A percentile compares a stretch with the other conserved stretches of the same genome.
These are phyloP conservation scores for Pyrocoelia pectoralis DNA, from an alignment of 2,888 invertebrate genomes.

Conservation along the genomic window DNA sequence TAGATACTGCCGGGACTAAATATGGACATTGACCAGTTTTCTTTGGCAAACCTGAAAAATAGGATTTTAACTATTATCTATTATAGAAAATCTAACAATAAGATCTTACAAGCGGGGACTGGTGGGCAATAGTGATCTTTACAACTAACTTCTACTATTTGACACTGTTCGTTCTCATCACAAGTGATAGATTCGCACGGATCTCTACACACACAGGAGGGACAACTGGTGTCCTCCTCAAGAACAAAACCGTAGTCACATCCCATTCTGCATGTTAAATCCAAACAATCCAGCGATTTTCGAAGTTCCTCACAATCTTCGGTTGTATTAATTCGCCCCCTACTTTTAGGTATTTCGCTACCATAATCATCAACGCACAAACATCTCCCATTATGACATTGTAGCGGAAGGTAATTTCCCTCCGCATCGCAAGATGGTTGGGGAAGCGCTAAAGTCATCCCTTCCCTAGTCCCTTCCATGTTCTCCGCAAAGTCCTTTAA, in stretches of 20 bases:
- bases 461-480: conserved; percentile 84
- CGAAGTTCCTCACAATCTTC: conserved; percentile 61
- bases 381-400: conserved; percentile 71
- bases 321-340: conserved; percentile 44
- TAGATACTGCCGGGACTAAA: conserved; percentile 72
- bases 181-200: conserved; percentile 77
- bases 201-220: conserved; percentile 82
- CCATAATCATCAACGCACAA: conserved; percentile 89
- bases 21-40: conserved; percentile 86
- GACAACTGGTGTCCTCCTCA: conserved; percentile 74
- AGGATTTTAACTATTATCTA: no score
- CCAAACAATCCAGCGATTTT: conserved; percentile 71
- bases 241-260: conserved; percentile 85
- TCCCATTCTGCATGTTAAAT: conserved; percentile 81
- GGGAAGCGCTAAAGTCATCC: conserved; percentile 79
- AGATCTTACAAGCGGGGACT: conserved; percentile 78
- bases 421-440: conserved; percentile 73
- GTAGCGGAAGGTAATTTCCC: conserved; percentile 74
- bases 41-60: conserved; percentile 66
- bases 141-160: conserved; percentile 85
- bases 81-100: no score
- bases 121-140: conserved; percentile 87
- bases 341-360: conserved; percentile 78
- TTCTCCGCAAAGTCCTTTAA: conserved; percentile 82
- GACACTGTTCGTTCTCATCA: conserved; percentile 74